Evolutionary conservation across 2,797 vertebrate genomes (phyloP), one percentile per base, ranked within the genome.

Genomic region (Thripadectes ignobilis): DNA sequence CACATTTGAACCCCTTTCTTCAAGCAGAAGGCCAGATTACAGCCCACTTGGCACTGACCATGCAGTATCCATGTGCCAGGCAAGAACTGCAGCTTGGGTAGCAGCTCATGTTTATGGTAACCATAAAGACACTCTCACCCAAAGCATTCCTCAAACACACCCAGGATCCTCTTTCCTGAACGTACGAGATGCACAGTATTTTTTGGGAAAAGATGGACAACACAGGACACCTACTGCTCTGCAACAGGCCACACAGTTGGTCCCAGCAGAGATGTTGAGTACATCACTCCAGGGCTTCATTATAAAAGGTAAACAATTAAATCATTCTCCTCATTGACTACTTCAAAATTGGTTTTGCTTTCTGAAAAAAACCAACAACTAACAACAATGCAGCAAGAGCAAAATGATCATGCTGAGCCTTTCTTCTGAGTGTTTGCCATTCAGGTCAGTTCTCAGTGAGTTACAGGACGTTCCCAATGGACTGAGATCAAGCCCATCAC

Each of bases 141-240:
- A 46, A 73, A 73, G 29, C 4, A 0, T 29, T 89, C 46, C n/a
- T 30, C 46, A 54, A 24, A 46, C 51, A 62, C 4, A 46, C 5
- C 23, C 34, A 34, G 54, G 62, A 78, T 54, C 7, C 15, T 10
- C 27, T 30, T 46, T 66, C 72, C 17, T 43, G 39, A 69, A 69
- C 12, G 43, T 26, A 29, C 7, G 36, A 63, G 39, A 43, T 27
- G 66, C 1, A 4, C 0, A 1, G 22, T 2, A 32, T 65, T 77
- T 54, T 49, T 11, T 11, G 12, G 41, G 29, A 63, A 63, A 69
- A 59, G 24, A 32, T 16, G 14, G 24, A 52, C 18, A 45, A 32
- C 9, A 8, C 6, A 65, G 38, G 19, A 39, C n/a, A 12, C 15
- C 8, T 46, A 21, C 7, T 32, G 14, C 49, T 55, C 48, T 78